Conservation (phyloP, 2,113 vertebrate genomes). For the Tonatia bakeri region DNA sequence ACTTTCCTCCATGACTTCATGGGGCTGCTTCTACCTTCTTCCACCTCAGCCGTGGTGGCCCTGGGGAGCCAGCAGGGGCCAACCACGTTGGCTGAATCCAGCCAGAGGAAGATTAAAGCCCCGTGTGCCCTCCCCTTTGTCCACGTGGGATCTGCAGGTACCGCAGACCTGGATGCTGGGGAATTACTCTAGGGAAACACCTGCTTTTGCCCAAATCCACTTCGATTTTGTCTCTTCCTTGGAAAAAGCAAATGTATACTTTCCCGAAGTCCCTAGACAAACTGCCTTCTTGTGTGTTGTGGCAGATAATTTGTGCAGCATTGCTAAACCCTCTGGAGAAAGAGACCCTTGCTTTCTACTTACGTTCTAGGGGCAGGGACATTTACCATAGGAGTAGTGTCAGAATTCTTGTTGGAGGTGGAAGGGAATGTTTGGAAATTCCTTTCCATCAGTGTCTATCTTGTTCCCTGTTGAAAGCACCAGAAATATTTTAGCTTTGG, state of each 20-base stretch:
- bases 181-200: neutral
- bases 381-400: neutral
- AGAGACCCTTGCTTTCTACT: neutral
- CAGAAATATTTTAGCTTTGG: neutral
- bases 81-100: neutral
- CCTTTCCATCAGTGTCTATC: neutral
- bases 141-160: neutral
- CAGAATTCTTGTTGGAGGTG: neutral
- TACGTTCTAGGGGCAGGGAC: neutral
- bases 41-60: neutral
- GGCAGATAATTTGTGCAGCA: neutral
- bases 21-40: neutral
- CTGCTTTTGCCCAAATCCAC: neutral
- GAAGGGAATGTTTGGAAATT: neutral
- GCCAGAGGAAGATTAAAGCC: neutral
- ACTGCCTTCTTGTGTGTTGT: rapidly evolving
- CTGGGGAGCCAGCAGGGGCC: neutral
- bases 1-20: neutral
- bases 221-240: neutral
- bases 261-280: neutral
- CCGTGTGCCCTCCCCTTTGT: neutral
- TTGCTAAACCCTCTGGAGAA: neutral
- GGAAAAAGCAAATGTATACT: neutral
- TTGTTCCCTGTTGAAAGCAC: neutral
- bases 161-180: neutral